phyloP scores from a whole-genome alignment of 2,888 invertebrate genomes.

The Eupithecia subumbrata region DNA sequence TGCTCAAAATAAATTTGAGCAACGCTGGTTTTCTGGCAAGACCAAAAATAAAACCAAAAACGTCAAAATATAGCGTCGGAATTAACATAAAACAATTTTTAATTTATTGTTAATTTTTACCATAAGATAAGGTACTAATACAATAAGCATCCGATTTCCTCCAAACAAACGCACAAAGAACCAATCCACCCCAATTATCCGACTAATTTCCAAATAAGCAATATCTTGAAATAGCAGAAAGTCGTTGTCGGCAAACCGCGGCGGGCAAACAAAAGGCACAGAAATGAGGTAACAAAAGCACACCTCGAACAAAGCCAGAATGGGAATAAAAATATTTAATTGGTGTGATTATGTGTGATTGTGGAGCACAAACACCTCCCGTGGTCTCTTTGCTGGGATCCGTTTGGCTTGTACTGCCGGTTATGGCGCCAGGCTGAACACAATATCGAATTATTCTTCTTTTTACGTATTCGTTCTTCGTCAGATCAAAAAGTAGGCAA shows the following conservation, averaged over 20 bases:
- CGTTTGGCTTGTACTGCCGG: conserved; percentile 25
- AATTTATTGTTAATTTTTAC: background rate
- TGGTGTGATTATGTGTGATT: conserved; percentile 79
- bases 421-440: background rate
- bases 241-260: conserved; percentile 29
- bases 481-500: background rate
- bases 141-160: conserved; percentile 1
- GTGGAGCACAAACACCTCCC: conserved; percentile 76
- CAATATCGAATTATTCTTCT: background rate
- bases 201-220: conserved; percentile 41
- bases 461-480: background rate
- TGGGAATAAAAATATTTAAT: conserved; percentile 81
- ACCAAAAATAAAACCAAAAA: background rate
- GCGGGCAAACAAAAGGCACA: conserved; percentile 67
- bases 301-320: conserved; percentile 70
- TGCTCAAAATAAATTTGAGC: too few species aligned
- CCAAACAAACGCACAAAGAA: background rate
- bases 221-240: conserved; percentile 33
- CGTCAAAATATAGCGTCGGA: background rate
- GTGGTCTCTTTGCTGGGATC: conserved; percentile 47
- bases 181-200: conserved; percentile 20
- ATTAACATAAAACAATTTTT: background rate
- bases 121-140: background rate
- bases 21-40: too few species aligned
- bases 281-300: conserved; percentile 69